phyloP scores from a whole-genome alignment of 2,888 invertebrate genomes.

The Chalcis sispes region DNA sequence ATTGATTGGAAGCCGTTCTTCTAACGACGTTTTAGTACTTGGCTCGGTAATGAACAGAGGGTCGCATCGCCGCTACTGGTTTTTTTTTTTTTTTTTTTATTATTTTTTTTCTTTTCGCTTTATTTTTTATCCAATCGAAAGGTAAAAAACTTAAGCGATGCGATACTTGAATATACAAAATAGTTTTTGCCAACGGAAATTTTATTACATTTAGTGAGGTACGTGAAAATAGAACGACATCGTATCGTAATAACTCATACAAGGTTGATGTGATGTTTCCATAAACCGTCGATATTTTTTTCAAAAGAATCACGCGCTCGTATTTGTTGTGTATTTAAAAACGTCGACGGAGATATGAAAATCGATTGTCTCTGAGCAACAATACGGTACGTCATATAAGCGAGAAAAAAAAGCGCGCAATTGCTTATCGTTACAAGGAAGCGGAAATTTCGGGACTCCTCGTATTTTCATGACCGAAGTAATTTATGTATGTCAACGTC shows the following conservation, averaged over 20 bases:
- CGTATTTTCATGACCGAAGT: too few species aligned
- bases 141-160: not conserved
- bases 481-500: too few species aligned
- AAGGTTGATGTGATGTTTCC: not conserved
- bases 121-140: not conserved
- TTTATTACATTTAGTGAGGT: slow-evolving; percentile 14
- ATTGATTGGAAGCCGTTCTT: slow-evolving; percentile 31
- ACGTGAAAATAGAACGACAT: slow-evolving; percentile 21
- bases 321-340: slow-evolving; percentile 11
- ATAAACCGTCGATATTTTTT: not conserved
- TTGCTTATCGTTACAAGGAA: too few species aligned
- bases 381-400: too few species aligned
- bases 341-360: slow-evolving; percentile 5
- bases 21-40: slow-evolving; percentile 32
- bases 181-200: not conserved
- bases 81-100: not conserved
- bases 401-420: too few species aligned
- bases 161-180: too few species aligned
- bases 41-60: slow-evolving; percentile 9
- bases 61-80: not conserved
- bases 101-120: not conserved
- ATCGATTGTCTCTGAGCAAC: too few species aligned
- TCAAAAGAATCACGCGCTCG: slow-evolving; percentile 6
- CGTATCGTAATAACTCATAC: not conserved
- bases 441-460: too few species aligned